phyloP scores from a whole-genome alignment of 2,888 invertebrate genomes.

The Raillietiella orientalis region DNA sequence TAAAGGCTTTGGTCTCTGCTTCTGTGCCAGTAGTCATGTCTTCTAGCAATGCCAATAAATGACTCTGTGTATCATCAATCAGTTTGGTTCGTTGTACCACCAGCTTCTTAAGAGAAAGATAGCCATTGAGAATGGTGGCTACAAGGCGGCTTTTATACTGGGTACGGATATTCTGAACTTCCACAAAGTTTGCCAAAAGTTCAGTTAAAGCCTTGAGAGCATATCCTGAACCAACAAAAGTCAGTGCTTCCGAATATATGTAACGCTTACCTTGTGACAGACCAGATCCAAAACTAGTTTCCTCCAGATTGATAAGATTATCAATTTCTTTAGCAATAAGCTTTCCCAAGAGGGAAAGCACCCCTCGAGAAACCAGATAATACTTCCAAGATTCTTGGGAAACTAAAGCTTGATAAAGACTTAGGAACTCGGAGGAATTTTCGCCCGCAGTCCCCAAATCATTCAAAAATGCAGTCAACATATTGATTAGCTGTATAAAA shows the following conservation, averaged over 20 bases:
- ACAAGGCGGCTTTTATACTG: slow-evolving; percentile 64
- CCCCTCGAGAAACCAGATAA: slow-evolving; percentile 58
- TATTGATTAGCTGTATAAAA: slow-evolving; percentile 28
- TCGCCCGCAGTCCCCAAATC: slow-evolving; percentile 63
- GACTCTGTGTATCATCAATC: slow-evolving; percentile 87
- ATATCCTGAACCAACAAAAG: slow-evolving; percentile 22
- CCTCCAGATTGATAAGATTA: slow-evolving; percentile 56
- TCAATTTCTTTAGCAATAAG: slow-evolving; percentile 62
- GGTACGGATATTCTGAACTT: slow-evolving; percentile 51
- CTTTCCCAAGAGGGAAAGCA: slow-evolving; percentile 47
- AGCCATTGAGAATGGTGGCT: slow-evolving; percentile 70
- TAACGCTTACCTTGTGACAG: slow-evolving; percentile 28
- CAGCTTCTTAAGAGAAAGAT: slow-evolving; percentile 54
- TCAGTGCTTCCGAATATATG: neutral
- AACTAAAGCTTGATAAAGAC: slow-evolving; percentile 51
- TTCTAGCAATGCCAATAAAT: slow-evolving; percentile 60
- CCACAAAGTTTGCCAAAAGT: slow-evolving; percentile 52
- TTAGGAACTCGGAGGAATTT: slow-evolving; percentile 62
- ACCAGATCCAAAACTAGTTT: slow-evolving; percentile 70
- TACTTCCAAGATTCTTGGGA: slow-evolving; percentile 71
- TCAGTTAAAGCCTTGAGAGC: slow-evolving; percentile 68
- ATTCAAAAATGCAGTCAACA: slow-evolving; percentile 57
- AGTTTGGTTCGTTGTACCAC: slow-evolving; percentile 78
- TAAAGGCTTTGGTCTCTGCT: slow-evolving; percentile 80
- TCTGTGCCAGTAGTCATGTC: slow-evolving; percentile 89